Evolutionary conservation across 1,140 invertebrate species (phyloP).

Genomic region (Magallana ariakensis): DNA sequence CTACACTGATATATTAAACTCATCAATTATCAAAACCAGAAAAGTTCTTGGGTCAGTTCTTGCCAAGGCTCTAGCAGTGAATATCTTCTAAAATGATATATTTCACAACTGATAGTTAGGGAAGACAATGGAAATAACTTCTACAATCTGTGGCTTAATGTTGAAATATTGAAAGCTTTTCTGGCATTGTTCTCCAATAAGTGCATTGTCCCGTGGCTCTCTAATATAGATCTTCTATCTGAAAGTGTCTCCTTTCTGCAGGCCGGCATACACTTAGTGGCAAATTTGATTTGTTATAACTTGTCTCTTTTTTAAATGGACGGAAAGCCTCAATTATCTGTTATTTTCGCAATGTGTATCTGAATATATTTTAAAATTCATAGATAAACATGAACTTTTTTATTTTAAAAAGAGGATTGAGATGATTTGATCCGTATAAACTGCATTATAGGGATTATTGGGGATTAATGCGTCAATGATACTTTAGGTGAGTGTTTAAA

Average conservation of each 20-base stretch:
- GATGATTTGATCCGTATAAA: neutral
- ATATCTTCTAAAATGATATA: neutral
- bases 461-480: neutral
- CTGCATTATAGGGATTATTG: neutral
- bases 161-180: neutral
- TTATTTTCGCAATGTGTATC: neutral
- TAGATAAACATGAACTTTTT: neutral
- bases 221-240: neutral
- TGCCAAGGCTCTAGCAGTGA: neutral
- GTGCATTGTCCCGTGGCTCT: neutral
- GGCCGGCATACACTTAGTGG: neutral
- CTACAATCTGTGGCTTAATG: neutral
- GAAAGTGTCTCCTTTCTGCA: neutral
- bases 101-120: neutral
- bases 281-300: slow-evolving; percentile 23
- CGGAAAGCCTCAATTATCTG: neutral
- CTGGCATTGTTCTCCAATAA: slow-evolving; percentile 7
- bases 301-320: slow-evolving; percentile 18
- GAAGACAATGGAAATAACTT: neutral
- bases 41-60: neutral
- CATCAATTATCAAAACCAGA: slow-evolving; percentile 24
- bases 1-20: neutral
- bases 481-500: neutral
- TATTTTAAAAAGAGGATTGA: neutral
- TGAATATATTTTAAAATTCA: slow-evolving; percentile 14